Conservation (phyloP, 2,113 vertebrate species). For the Malurus elegans region DNA sequence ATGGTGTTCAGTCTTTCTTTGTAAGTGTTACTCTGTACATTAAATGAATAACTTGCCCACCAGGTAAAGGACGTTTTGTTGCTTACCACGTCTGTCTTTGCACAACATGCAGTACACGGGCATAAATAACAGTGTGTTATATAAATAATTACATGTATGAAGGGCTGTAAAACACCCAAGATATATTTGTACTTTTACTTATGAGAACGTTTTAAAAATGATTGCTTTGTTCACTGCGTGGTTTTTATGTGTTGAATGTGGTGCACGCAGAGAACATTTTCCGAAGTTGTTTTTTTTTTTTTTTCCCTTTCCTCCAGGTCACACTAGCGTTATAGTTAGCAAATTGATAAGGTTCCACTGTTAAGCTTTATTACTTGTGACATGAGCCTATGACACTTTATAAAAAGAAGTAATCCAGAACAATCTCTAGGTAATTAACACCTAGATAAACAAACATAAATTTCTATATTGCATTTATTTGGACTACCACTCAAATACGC, state of each 20-base stretch:
- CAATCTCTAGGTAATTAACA: slow-evolving; percentile 99
- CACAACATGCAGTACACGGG: slow-evolving; percentile 36
- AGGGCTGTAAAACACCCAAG: slow-evolving; percentile 72
- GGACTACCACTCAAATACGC: slow-evolving; percentile 99
- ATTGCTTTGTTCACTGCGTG: slow-evolving; percentile 64
- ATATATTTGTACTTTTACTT: slow-evolving; percentile 74
- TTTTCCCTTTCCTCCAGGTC: slow-evolving; percentile 62
- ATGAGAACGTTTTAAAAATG: slow-evolving; percentile 68
- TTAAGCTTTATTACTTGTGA: slow-evolving; percentile 92
- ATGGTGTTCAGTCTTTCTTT: neutral
- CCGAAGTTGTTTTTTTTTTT: slow-evolving; percentile 50
- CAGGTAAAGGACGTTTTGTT: slow-evolving; percentile 65
- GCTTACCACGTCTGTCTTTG: slow-evolving; percentile 38
- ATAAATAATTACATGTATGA: slow-evolving; percentile 75
- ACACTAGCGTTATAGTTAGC: slow-evolving; percentile 73
- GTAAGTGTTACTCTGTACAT: neutral
- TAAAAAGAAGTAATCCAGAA: slow-evolving; percentile 93
- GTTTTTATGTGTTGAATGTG: slow-evolving; percentile 52
- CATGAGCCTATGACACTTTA: slow-evolving; percentile 88
- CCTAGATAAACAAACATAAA: slow-evolving; percentile 99
- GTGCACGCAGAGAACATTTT: slow-evolving; percentile 45
- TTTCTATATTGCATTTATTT: slow-evolving; percentile 99
- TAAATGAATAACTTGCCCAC: slow-evolving; percentile 10
- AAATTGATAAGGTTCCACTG: slow-evolving; percentile 86
- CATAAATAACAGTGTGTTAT: slow-evolving; percentile 72